A percentile compares a stretch with the other conserved stretches of the same genome.
Conservation (phyloP, 2,797 vertebrate genomes). For the Coregonus sp. region DNA sequence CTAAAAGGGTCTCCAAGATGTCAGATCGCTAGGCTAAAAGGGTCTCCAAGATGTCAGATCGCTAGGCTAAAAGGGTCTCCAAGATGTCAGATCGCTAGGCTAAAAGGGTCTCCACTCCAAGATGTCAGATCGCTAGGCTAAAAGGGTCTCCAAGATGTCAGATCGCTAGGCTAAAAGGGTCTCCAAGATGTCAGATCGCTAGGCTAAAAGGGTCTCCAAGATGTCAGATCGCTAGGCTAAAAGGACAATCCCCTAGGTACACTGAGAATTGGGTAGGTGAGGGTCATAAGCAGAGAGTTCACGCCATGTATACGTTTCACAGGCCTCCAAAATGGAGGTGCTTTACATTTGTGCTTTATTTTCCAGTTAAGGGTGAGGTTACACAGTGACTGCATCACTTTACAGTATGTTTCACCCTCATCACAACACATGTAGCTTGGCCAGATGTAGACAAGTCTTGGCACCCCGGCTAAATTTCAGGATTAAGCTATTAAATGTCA, state of each 20-base stretch:
- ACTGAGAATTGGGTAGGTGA: constrained; percentile 33
- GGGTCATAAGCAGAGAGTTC: constrained; percentile 3
- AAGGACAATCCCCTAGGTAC: constrained; percentile 32
- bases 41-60: too few relatives aligned
- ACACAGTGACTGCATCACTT: constrained; percentile 35
- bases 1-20: too few relatives aligned
- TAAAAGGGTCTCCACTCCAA: too few relatives aligned
- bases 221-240: constrained; percentile 44
- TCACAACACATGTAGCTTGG: constrained; percentile 26
- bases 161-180: too few relatives aligned
- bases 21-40: too few relatives aligned
- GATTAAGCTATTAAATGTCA: constrained; percentile 49
- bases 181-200: too few relatives aligned
- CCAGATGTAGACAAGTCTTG: constrained; percentile 42
- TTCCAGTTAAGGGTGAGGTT: constrained; percentile 45
- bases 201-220: constrained; percentile 29
- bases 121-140: too few relatives aligned
- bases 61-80: too few relatives aligned
- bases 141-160: too few relatives aligned
- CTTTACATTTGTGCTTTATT: constrained; percentile 10
- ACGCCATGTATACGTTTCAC: background rate
- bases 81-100: too few relatives aligned
- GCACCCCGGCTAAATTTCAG: constrained; percentile 38
- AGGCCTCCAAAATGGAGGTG: background rate
- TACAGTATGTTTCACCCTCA: constrained; percentile 25